phyloP scores from a whole-genome alignment of 2,113 vertebrate genomes.

The Australoheros scitulus region DNA sequence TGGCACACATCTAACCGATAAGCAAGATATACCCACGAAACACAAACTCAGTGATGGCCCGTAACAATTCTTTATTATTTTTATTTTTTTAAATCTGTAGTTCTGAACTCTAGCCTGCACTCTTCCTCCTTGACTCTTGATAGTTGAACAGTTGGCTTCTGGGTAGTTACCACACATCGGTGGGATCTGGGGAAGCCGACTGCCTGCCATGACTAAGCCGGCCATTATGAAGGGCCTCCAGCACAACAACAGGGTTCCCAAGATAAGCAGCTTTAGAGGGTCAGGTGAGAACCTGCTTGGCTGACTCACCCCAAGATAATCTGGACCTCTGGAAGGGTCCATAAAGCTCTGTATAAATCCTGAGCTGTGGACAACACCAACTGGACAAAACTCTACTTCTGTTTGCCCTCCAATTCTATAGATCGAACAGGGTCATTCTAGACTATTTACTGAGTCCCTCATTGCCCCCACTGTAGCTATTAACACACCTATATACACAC shows the following conservation, averaged over 20 bases:
- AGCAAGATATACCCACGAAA: background rate
- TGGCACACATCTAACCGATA: conserved; percentile 3
- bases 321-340: conserved; percentile 56
- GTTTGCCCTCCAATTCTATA: background rate
- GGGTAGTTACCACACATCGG: conserved; percentile 20
- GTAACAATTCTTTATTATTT: background rate
- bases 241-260: conserved; percentile 35
- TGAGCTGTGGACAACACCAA: conserved; percentile 15
- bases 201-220: conserved; percentile 52
- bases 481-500: background rate
- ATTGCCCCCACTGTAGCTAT: background rate
- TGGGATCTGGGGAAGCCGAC: conserved; percentile 24
- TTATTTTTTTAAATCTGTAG: background rate
- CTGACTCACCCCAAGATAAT: conserved; percentile 58
- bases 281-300: conserved; percentile 66
- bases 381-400: conserved; percentile 3
- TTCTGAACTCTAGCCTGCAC: background rate
- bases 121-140: conserved; percentile 1
- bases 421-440: background rate
- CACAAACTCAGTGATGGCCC: background rate
- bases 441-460: background rate
- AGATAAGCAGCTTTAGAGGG: conserved; percentile 67
- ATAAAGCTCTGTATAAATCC: conserved; percentile 41
- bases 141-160: conserved; percentile 15
- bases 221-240: conserved; percentile 52